Evolutionary conservation across 2,113 vertebrate species (phyloP).

Genomic region (Poeciliopsis prolifica): DNA sequence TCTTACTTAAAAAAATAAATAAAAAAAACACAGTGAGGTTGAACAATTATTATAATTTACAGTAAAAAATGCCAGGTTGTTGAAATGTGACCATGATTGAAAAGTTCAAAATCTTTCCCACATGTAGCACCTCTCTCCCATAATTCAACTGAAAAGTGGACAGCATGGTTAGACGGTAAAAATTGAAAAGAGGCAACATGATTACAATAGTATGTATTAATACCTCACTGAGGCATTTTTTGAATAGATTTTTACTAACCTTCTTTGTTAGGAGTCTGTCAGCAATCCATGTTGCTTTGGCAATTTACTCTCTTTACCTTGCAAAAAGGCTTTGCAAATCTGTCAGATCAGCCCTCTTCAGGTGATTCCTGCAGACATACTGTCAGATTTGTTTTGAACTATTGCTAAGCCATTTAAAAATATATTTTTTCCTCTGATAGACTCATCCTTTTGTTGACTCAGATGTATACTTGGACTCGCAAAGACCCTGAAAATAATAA

Average conservation of each 20-base stretch:
- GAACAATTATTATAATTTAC: not conserved
- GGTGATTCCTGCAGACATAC: not conserved
- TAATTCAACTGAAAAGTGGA: too few relatives aligned
- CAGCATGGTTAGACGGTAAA: not conserved
- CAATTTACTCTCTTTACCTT: not conserved
- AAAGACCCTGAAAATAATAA: not conserved
- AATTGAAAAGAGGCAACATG: not conserved
- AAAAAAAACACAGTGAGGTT: not conserved
- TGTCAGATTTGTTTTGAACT: not conserved
- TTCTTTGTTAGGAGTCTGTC: not conserved
- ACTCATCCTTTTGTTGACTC: not conserved
- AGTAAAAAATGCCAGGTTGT: not conserved
- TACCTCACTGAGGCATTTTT: not conserved
- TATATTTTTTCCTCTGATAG: not conserved
- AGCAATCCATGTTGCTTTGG: not conserved
- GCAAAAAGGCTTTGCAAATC: too few relatives aligned
- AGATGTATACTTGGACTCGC: not conserved
- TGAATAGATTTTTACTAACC: not conserved
- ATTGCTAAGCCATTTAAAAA: not conserved
- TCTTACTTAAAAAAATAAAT: not conserved
- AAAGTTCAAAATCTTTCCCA: not conserved
- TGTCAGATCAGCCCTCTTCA: not conserved
- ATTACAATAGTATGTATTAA: not conserved
- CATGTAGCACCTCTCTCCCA: too few relatives aligned
- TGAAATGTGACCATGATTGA: not conserved